Evolutionary conservation across 2,797 vertebrate genomes (phyloP).

Genomic region (Acrossocheilus wenchowensis): DNA sequence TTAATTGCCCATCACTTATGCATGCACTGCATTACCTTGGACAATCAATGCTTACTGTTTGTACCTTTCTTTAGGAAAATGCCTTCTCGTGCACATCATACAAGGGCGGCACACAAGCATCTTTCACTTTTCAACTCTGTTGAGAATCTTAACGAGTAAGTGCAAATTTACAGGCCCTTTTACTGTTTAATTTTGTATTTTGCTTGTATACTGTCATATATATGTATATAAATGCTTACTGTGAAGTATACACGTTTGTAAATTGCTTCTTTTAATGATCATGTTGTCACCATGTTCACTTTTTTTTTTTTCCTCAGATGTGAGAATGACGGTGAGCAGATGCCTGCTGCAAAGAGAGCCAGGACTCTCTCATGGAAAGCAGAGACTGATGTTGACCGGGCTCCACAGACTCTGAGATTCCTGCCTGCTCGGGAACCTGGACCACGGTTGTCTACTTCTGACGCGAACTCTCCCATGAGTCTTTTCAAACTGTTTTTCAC

Average conservation of each 20-base stretch:
- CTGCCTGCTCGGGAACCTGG: conserved; percentile 21
- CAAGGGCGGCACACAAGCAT: background rate
- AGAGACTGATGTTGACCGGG: too few relatives aligned
- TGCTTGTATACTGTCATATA: too few relatives aligned
- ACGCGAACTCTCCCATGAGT: background rate
- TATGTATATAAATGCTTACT: too few relatives aligned
- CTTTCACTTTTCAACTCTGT: background rate
- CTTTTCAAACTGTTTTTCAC: conserved; percentile 50
- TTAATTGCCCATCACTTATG: background rate
- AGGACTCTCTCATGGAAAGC: too few relatives aligned
- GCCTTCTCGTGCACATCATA: background rate
- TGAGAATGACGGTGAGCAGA: too few relatives aligned
- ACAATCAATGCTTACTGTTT: background rate
- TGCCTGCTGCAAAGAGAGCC: too few relatives aligned
- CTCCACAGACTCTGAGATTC: conserved; percentile 8
- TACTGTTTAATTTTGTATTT: too few relatives aligned
- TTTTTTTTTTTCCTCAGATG: too few relatives aligned
- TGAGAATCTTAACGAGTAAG: background rate
- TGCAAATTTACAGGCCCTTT: too few relatives aligned
- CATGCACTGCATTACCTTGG: background rate
- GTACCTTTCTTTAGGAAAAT: background rate
- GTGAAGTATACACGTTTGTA: too few relatives aligned
- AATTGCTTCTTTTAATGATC: too few relatives aligned
- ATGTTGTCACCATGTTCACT: too few relatives aligned
- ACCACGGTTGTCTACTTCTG: background rate